phyloP scores from a whole-genome alignment of 2,888 invertebrate species.

The Clostera curtula region DNA sequence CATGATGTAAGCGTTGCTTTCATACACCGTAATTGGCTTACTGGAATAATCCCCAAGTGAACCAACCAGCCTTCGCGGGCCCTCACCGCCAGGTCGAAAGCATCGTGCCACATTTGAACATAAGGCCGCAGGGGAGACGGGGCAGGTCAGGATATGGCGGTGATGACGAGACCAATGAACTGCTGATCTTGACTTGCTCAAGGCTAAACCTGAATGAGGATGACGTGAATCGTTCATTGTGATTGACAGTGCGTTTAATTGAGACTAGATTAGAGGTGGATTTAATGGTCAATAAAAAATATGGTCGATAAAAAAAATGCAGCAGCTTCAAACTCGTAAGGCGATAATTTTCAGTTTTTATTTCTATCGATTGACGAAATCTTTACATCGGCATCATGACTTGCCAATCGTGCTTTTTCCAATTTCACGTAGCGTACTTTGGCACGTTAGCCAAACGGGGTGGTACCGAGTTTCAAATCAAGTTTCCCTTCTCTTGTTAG shows the following conservation, averaged over 20 bases:
- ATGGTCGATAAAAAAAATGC: no score
- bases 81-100: background rate
- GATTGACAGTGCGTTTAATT: constrained; percentile 33
- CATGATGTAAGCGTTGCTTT: no score
- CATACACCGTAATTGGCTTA: no score
- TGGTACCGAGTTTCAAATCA: no score
- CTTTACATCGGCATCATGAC: no score
- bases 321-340: no score
- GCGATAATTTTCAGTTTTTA: no score
- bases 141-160: constrained; percentile 8
- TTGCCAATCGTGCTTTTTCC: no score
- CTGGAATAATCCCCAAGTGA: background rate
- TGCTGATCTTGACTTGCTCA: constrained; percentile 36
- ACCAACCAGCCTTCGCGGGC: background rate
- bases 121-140: background rate
- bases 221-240: constrained; percentile 31
- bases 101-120: background rate
- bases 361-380: no score
- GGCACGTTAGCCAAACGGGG: no score
- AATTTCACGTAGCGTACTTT: no score
- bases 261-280: constrained; percentile 8
- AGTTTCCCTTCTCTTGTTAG: no score
- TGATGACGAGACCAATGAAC: constrained; percentile 22
- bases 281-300: background rate
- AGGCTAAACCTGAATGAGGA: constrained; percentile 21